Evolutionary conservation across 2,797 vertebrate species (phyloP).

Genomic region (Gallinago stenura): DNA sequence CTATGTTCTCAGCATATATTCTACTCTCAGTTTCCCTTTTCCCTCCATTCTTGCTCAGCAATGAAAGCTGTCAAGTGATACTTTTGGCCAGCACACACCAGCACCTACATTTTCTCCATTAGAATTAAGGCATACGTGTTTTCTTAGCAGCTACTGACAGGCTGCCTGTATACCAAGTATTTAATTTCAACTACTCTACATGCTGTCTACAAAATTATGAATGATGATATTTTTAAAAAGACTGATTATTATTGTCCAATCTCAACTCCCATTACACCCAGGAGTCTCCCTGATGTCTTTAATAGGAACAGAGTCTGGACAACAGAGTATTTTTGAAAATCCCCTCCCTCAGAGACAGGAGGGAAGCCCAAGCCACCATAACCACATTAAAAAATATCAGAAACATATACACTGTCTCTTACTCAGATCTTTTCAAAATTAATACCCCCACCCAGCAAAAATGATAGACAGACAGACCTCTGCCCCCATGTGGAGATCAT

Average conservation of each 20-base stretch:
- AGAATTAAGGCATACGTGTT: not conserved
- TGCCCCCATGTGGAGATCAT: not conserved
- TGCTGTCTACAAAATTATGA: not conserved
- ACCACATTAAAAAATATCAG: conserved; percentile 14
- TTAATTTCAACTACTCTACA: not conserved
- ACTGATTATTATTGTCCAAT: not conserved
- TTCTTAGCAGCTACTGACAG: not conserved
- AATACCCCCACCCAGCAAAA: not conserved
- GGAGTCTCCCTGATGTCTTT: not conserved
- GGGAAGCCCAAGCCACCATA: not conserved
- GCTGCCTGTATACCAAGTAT: not conserved
- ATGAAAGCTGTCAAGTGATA: not conserved
- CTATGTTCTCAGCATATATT: not conserved
- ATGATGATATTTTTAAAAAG: not conserved
- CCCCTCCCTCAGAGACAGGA: not conserved
- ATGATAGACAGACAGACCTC: not conserved
- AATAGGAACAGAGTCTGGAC: not conserved
- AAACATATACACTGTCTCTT: not conserved
- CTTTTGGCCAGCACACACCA: not conserved
- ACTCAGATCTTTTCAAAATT: not conserved
- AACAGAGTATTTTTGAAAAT: not conserved
- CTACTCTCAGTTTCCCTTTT: not conserved
- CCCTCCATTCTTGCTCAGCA: not conserved
- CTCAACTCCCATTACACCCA: not conserved
- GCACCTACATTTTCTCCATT: not conserved